Evolutionary conservation across 2,888 invertebrate genomes (phyloP), one percentile per base, ranked within the genome.

Genomic region (Ectropis crepuscularia): DNA sequence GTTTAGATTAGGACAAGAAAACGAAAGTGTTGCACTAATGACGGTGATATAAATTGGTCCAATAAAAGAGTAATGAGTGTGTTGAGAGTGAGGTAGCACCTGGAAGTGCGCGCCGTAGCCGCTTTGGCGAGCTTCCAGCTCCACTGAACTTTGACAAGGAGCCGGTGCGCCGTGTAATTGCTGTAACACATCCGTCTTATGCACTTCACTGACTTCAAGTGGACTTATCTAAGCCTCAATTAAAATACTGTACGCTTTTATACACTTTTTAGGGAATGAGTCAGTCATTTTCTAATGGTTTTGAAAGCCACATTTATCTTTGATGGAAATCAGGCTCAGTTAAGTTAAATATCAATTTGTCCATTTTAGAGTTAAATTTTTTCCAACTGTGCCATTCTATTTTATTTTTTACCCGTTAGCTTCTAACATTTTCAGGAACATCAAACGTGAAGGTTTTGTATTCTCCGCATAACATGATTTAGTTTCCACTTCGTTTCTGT

Each of bases 91-190:
- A 67, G 68, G 74, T 68, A 78, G 81, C 88, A 89, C 88, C 90
- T 90, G 89, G 89, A 89, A 90, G 89, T 87, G 80, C 77, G 76
- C 78, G 78, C 79, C 69, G 75, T 82, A 86, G 85, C 84, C 84
- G 83, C 80, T 72, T 90, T 91, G 92, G 92, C 91, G 71, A 70
- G 68, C 63, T 79, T 90, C 91, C 91, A 92, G 90, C 82, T 86
- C 91, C 74, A 92, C 88, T 92, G 90, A 92, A 91, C 92, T 92
- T 91, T 92, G 90, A 89, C 89, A 89, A 88, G 78, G 78, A 80
- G 79, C 77, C 77, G 76, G 73, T 76, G 77, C 80, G 53, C 58
- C 62, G 78, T 81, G 80, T 85, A 86, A 86, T 86, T 82, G 79
- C 83, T 74, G 76, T 76, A 76, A 78, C 77, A 75, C 78, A 78